Evolutionary conservation across 2,113 vertebrate genomes (phyloP).

Genomic region (Orthonyx spaldingii): DNA sequence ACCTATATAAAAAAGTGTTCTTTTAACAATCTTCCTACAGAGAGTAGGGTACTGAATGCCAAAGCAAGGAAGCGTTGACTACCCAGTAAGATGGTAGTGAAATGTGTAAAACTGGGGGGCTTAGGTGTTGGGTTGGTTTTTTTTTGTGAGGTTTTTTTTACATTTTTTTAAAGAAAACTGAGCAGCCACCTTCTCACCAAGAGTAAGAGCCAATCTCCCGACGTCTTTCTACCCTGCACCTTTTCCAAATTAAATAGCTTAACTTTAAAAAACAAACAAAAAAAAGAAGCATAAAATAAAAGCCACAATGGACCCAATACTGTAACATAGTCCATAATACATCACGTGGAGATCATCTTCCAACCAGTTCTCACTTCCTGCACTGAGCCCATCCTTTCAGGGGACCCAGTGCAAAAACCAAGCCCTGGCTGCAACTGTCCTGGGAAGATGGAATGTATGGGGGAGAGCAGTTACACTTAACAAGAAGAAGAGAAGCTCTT

Average conservation of each 20-base stretch:
- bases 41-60: constrained; percentile 86
- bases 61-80: constrained; percentile 78
- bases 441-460: constrained; percentile 79
- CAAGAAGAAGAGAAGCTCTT: constrained; percentile 64
- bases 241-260: constrained; percentile 46
- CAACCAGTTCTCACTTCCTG: not conserved
- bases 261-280: not conserved
- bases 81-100: constrained; percentile 82
- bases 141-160: not conserved
- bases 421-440: constrained; percentile 28
- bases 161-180: constrained; percentile 4
- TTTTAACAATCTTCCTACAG: constrained; percentile 88
- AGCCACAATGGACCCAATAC: constrained; percentile 51
- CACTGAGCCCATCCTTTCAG: not conserved
- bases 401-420: not conserved
- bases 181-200: constrained; percentile 57
- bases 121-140: not conserved
- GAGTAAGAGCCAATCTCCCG: constrained; percentile 16
- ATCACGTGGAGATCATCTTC: constrained; percentile 17
- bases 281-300: not conserved
- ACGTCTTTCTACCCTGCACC: constrained; percentile 22
- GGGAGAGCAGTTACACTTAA: constrained; percentile 48
- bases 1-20: constrained; percentile 94
- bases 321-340: constrained; percentile 53
- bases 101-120: constrained; percentile 71